A percentile compares a stretch with the other conserved stretches of the same genome.
Evolutionary conservation across 2,888 invertebrate genomes (phyloP).

Genomic region (Cephus nigrinus): DNA sequence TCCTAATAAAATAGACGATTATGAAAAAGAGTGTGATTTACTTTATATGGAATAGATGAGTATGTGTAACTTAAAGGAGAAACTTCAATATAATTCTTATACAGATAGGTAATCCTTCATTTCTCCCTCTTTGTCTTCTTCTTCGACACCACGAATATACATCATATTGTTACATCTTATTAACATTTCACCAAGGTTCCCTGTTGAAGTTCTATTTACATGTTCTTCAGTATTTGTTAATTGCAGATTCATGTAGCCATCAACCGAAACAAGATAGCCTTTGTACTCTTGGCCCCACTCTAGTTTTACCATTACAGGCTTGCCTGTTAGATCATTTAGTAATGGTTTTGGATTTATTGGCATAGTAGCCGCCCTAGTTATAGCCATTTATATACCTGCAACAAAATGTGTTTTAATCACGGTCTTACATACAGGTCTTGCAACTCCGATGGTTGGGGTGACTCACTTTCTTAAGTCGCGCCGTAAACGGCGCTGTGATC

Average conservation of each 20-base stretch:
- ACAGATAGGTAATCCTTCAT: slow-evolving; percentile 79
- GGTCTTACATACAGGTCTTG: too few relatives aligned
- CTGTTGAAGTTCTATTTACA: slow-evolving; percentile 91
- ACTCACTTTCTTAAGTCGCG: too few relatives aligned
- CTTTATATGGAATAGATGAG: slow-evolving; percentile 1
- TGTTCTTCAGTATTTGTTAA: slow-evolving; percentile 98
- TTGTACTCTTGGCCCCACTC: slow-evolving; percentile 99
- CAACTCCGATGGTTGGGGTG: too few relatives aligned
- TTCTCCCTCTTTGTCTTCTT: slow-evolving; percentile 97
- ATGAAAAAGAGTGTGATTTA: background rate
- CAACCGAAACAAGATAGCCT: slow-evolving; percentile 97
- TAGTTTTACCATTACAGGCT: slow-evolving; percentile 96
- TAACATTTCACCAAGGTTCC: slow-evolving; percentile 96
- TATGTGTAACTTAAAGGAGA: background rate
- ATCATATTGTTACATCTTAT: slow-evolving; percentile 97
- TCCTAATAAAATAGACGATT: background rate
- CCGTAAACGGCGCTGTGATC: too few relatives aligned
- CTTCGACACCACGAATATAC: slow-evolving; percentile 94
- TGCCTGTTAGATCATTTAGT: slow-evolving; percentile 73
- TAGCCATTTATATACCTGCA: too few relatives aligned
- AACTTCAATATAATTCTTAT: background rate
- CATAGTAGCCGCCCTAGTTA: too few relatives aligned
- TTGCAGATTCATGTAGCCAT: slow-evolving; percentile 99
- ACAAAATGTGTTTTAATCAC: too few relatives aligned
- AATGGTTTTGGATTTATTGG: too few relatives aligned